Conservation (phyloP, 1,140 invertebrate species). For the Zelostemma sp. region DNA sequence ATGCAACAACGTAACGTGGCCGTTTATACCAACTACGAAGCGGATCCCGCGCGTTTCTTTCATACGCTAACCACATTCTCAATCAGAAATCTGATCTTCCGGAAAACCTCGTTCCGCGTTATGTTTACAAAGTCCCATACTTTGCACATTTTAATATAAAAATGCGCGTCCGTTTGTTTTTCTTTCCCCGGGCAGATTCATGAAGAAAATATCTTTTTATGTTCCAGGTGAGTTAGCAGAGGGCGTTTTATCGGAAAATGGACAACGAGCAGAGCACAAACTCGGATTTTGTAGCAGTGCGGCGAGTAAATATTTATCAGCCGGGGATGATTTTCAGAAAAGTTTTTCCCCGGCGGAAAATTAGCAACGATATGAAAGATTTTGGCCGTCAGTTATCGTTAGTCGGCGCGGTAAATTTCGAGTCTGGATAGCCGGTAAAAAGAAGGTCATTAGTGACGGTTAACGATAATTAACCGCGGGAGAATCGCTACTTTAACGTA, state of each 20-base stretch:
- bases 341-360: constrained; percentile 15
- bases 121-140: too few species aligned
- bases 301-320: too few species aligned
- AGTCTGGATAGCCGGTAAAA: constrained; percentile 14
- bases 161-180: too few species aligned
- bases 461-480: constrained; percentile 48
- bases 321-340: too few species aligned
- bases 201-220: too few species aligned
- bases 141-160: too few species aligned
- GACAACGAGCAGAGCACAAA: too few species aligned
- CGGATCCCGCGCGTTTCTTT: too few species aligned
- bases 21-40: constrained; percentile 22
- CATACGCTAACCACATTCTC: constrained; percentile 25
- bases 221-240: too few species aligned
- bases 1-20: constrained; percentile 21
- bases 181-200: too few species aligned
- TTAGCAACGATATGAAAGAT: constrained; percentile 12
- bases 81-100: constrained; percentile 16
- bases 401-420: constrained; percentile 36
- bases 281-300: too few species aligned
- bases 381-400: constrained; percentile 35
- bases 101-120: constrained; percentile 7
- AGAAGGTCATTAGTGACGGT: constrained; percentile 48
- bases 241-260: too few species aligned
- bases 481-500: constrained; percentile 33